Base-by-base conservation (phyloP, 2,113 vertebrate species). In the Suncus etruscus region DNA sequence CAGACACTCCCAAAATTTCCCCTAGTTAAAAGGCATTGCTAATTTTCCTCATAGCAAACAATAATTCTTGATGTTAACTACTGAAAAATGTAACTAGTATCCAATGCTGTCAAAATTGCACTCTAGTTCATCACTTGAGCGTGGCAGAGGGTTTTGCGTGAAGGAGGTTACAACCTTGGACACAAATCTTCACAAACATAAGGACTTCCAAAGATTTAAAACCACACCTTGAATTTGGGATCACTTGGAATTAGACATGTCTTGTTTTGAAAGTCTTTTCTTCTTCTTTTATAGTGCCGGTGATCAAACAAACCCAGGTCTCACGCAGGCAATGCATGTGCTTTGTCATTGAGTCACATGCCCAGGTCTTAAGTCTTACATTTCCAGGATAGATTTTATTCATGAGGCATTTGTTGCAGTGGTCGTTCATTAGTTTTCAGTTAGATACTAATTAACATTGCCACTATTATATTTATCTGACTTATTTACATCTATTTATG, bases 1-100 rank as follows among this genome's bases (percentile, higher is more conserved):
- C 47, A 92, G 94, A 91, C 78, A 88, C 27, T 31, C 68, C 48
- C 18, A 75, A 86, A 87, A 32, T 95, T 74, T 88, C 96, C 94
- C 94, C 95, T 95, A 95, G 83, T 15, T 93, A 32, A 87, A 96
- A 75, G 90, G 82, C 11, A 32, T 69, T 84, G 73, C 58, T 29
- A 10, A 82, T 14, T 24, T 74, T 87, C 81, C 78, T 77, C 11
- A 73, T 31, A 50, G 39, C 91, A 48, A 54, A 22, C 51, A 63
- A 24, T 54, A 76, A 93, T 11, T 89, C 66, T 31, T 18, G 11
- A 48, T 45, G 39, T 63, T 3, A 7, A 14, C 63, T 76, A 65
- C 39, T 84, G 14, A 65, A 72, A 1, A 15, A 0, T 0, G 22
- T 3, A 74, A 47, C 6, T 48, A 20, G 31, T 8, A 50, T 20